Conservation (phyloP, 2,888 invertebrate genomes). For the Spicauda simplicius region DNA sequence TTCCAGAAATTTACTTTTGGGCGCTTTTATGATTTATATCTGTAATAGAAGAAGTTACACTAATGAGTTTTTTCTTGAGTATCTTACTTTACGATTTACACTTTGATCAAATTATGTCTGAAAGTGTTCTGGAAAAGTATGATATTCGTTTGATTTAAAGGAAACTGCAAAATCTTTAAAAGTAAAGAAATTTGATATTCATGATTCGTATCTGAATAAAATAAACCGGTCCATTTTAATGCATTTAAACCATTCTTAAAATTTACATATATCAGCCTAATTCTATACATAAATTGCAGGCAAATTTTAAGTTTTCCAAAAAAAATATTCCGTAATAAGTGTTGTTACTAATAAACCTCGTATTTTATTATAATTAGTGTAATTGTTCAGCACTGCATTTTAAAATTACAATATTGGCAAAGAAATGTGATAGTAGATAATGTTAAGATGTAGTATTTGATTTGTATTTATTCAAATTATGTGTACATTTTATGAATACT, state of each 20-base stretch:
- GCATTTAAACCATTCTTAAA: background rate
- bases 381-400: constrained; percentile 31
- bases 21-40: no score
- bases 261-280: background rate
- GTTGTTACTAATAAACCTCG: background rate
- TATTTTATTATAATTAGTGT: background rate
- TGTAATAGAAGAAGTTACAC: no score
- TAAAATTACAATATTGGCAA: constrained; percentile 40
- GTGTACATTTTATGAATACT: background rate
- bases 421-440: constrained; percentile 50
- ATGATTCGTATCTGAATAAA: no score
- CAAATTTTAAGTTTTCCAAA: background rate
- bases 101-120: no score
- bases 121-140: no score
- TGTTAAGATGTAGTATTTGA: constrained; percentile 38
- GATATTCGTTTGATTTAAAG: no score
- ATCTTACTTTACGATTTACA: no score
- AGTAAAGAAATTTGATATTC: no score
- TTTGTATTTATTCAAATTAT: background rate
- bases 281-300: background rate
- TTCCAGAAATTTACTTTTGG: no score
- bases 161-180: no score
- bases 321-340: background rate
- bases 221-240: no score
- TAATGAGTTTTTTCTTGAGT: no score